These are phyloP conservation scores for Oophaga sylvatica DNA, from an alignment of 2,797 vertebrate species.

Conservation along the genomic window DNA sequence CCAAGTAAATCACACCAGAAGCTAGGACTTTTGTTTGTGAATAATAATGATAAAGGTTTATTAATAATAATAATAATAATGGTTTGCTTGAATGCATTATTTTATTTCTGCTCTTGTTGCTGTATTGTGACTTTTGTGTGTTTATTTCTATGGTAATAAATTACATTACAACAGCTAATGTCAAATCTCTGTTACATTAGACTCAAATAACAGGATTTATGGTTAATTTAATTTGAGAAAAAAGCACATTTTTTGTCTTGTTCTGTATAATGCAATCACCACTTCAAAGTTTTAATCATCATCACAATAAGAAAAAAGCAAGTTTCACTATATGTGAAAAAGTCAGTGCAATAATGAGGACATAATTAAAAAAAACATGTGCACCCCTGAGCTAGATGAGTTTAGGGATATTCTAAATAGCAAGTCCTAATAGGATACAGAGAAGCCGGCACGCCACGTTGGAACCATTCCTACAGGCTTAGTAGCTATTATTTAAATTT, in stretches of 20 bases:
- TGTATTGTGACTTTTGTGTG: not conserved
- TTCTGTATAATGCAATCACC: not conserved
- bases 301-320: not conserved
- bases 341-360: no score
- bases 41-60: not conserved
- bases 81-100: not conserved
- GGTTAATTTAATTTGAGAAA: not conserved
- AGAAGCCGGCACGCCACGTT: not conserved
- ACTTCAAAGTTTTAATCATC: not conserved
- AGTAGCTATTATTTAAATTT: no score
- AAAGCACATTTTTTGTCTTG: not conserved
- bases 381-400: not conserved
- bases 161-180: not conserved
- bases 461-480: no score
- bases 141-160: slow-evolving; percentile 1
- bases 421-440: not conserved
- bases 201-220: not conserved
- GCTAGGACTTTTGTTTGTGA: not conserved
- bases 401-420: not conserved
- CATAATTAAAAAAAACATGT: not conserved
- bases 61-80: not conserved
- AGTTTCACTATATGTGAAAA: not conserved
- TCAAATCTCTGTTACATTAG: not conserved
- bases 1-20: not conserved
- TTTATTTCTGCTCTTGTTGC: not conserved